Evolutionary conservation across 2,888 invertebrate genomes (phyloP).

Genomic region (Caenorhabditis angaria): DNA sequence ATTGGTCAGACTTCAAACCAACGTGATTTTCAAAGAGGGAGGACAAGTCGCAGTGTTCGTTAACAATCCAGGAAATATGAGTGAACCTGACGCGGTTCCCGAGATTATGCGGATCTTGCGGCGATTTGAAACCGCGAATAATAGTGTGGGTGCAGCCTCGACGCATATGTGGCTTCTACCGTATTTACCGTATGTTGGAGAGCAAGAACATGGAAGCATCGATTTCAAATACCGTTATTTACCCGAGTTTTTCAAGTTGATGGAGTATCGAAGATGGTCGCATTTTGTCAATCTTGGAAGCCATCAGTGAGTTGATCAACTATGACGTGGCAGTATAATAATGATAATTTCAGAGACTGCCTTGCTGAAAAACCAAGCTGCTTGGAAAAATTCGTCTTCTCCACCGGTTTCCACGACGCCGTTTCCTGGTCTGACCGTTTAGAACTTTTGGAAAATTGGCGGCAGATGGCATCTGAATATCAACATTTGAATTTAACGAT

Average conservation of each 20-base stretch:
- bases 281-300: slow-evolving; percentile 69
- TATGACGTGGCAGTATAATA: too few species aligned
- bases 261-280: slow-evolving; percentile 69
- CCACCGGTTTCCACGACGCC: slow-evolving; percentile 71
- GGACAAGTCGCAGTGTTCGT: slow-evolving; percentile 70
- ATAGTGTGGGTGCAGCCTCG: slow-evolving; percentile 64
- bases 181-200: slow-evolving; percentile 69
- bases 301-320: slow-evolving; percentile 63
- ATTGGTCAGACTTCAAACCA: slow-evolving; percentile 70
- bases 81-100: slow-evolving; percentile 61
- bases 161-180: slow-evolving; percentile 71
- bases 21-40: slow-evolving; percentile 71
- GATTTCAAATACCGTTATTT: slow-evolving; percentile 71
- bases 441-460: slow-evolving; percentile 58
- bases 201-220: slow-evolving; percentile 69
- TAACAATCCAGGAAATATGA: slow-evolving; percentile 69
- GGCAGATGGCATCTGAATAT: slow-evolving; percentile 65
- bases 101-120: slow-evolving; percentile 63
- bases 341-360: slow-evolving; percentile 69
- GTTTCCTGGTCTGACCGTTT: slow-evolving; percentile 62
- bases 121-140: slow-evolving; percentile 66
- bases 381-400: slow-evolving; percentile 70
- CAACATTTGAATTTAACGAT: slow-evolving; percentile 69
- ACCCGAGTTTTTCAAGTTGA: slow-evolving; percentile 68
- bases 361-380: slow-evolving; percentile 65